Percentiles rank a stretch among this genome's conserved stretches.
Conservation (phyloP, 1,140 invertebrate genomes). For the Xylocopa sonorina region DNA sequence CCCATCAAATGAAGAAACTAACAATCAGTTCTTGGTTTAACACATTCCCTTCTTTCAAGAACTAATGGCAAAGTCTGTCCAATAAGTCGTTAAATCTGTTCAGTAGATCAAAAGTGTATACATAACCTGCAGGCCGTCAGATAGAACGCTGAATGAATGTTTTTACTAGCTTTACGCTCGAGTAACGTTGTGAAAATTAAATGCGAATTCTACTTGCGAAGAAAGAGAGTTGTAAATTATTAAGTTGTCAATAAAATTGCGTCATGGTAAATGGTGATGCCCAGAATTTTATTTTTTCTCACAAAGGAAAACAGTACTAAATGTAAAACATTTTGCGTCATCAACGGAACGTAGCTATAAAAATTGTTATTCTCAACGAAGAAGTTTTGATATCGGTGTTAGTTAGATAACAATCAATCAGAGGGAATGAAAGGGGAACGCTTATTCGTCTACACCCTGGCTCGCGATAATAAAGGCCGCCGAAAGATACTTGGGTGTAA, state of each 20-base stretch:
- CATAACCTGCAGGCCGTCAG: background rate
- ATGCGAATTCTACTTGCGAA: too few relatives aligned
- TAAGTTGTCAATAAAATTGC: too few relatives aligned
- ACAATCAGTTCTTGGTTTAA: background rate
- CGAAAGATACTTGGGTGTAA: conserved; percentile 24
- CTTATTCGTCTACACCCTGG: conserved; percentile 35
- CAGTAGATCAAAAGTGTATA: background rate
- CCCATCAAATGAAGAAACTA: too few relatives aligned
- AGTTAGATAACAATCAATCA: conserved; percentile 57
- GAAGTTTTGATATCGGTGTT: conserved; percentile 31
- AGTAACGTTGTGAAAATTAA: background rate
- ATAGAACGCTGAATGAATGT: background rate
- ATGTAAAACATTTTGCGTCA: conserved; percentile 1
- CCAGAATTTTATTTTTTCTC: too few relatives aligned
- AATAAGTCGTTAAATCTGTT: conserved; percentile 15
- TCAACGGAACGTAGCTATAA: background rate
- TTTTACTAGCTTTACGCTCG: background rate
- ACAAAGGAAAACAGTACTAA: background rate
- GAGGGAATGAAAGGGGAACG: conserved; percentile 47
- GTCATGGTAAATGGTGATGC: too few relatives aligned
- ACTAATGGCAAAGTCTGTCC: conserved; percentile 14
- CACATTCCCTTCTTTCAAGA: background rate
- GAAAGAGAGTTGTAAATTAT: too few relatives aligned
- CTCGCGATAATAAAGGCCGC: conserved; percentile 40
- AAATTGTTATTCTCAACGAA: conserved; percentile 24